Conservation (phyloP, 2,113 vertebrate genomes). For the Istiophorus platypterus region DNA sequence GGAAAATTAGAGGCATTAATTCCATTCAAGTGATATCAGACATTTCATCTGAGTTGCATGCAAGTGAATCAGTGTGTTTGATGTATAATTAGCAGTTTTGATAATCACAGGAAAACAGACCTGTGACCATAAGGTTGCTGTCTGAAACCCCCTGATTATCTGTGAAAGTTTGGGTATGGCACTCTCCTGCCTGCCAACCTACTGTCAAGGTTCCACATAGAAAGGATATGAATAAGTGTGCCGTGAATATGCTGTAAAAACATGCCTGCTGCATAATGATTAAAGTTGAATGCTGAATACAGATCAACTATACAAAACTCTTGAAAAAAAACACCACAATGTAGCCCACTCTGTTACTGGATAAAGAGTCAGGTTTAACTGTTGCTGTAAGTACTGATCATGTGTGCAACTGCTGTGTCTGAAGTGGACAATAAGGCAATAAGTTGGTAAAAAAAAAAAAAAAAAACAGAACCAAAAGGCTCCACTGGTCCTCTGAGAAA, state of each 20-base stretch:
- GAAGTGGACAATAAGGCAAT: constrained; percentile 46
- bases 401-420: constrained; percentile 14
- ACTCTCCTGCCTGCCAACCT: too few species aligned
- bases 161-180: not conserved
- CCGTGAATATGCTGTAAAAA: not conserved
- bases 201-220: not conserved
- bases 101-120: not conserved
- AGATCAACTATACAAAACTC: not conserved
- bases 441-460: constrained; percentile 28
- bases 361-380: not conserved
- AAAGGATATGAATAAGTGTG: not conserved
- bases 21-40: too few species aligned
- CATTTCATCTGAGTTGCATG: too few species aligned
- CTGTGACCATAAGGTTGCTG: not conserved
- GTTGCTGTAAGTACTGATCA: constrained; percentile 11
- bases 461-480: constrained; percentile 47
- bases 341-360: not conserved
- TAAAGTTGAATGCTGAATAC: not conserved
- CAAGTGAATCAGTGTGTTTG: too few species aligned
- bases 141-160: not conserved
- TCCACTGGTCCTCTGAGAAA: constrained; percentile 69
- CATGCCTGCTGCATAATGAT: not conserved
- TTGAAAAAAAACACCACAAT: not conserved
- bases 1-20: too few species aligned
- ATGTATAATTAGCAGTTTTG: not conserved